Evolutionary conservation across 2,888 invertebrate species (phyloP).

Genomic region (Lypha dubia): DNA sequence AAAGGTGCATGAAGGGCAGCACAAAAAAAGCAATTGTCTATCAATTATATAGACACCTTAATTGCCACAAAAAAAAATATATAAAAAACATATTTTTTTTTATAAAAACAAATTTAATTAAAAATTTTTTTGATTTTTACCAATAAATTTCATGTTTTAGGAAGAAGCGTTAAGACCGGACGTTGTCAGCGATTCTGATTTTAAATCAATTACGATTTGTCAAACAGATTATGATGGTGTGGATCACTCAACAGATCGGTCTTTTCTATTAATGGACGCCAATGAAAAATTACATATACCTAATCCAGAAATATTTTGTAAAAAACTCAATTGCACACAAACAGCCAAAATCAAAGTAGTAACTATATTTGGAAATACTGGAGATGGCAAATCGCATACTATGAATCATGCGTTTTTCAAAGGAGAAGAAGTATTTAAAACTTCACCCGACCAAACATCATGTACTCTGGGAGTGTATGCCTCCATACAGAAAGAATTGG

Average conservation of each 20-base stretch:
- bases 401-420: slow-evolving; percentile 89
- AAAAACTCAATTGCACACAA: slow-evolving; percentile 79
- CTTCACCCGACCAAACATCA: slow-evolving; percentile 85
- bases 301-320: slow-evolving; percentile 85
- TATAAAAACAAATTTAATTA: neutral
- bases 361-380: slow-evolving; percentile 93
- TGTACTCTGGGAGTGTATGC: slow-evolving; percentile 92
- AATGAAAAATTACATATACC: slow-evolving; percentile 86
- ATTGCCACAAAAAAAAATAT: no score
- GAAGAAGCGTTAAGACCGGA: slow-evolving; percentile 79
- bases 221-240: slow-evolving; percentile 75
- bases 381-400: slow-evolving; percentile 92
- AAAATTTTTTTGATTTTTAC: neutral
- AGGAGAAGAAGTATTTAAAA: slow-evolving; percentile 85
- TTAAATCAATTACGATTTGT: slow-evolving; percentile 80
- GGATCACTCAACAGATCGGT: slow-evolving; percentile 74
- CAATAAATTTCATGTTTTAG: slow-evolving; percentile 65
- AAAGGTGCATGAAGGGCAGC: no score
- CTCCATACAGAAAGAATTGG: slow-evolving; percentile 87
- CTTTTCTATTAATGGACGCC: slow-evolving; percentile 86
- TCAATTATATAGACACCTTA: no score
- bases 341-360: slow-evolving; percentile 89
- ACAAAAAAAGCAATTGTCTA: no score
- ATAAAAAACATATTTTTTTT: no score
- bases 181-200: slow-evolving; percentile 78